Percentiles rank a stretch among this genome's conserved stretches.
phyloP scores from a whole-genome alignment of 2,888 invertebrate genomes.

The Desoria tigrina region DNA sequence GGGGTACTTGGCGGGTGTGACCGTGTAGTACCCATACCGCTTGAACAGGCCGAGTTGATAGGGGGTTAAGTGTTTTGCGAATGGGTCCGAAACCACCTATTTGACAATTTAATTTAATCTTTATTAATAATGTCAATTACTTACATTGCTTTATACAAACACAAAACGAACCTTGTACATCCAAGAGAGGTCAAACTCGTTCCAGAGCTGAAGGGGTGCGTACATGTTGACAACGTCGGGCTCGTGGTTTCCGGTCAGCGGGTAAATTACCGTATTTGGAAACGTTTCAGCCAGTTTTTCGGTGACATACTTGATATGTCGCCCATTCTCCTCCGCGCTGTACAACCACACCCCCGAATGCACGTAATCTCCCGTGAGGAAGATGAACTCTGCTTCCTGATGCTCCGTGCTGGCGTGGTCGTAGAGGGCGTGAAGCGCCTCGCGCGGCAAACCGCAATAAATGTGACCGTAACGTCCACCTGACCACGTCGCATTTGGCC shows the following conservation, averaged over 20 bases:
- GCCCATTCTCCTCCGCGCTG: slow-evolving; percentile 65
- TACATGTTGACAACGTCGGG: slow-evolving; percentile 58
- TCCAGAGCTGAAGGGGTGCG: slow-evolving; percentile 35
- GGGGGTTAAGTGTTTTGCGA: slow-evolving; percentile 60
- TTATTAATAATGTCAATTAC: background rate
- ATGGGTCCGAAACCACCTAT: background rate
- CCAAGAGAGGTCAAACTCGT: slow-evolving; percentile 61
- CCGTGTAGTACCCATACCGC: slow-evolving; percentile 76
- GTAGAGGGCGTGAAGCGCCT: slow-evolving; percentile 87
- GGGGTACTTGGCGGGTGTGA: slow-evolving; percentile 61
- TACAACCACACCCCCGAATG: slow-evolving; percentile 90
- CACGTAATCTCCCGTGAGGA: slow-evolving; percentile 84
- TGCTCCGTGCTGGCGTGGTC: slow-evolving; percentile 67
- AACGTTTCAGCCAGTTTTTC: slow-evolving; percentile 63
- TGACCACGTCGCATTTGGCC: slow-evolving; percentile 70
- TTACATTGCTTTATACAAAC: slow-evolving; percentile 24
- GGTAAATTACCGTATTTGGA: slow-evolving; percentile 62
- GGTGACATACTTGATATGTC: slow-evolving; percentile 63
- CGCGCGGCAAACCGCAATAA: slow-evolving; percentile 87
- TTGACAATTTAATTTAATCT: background rate
- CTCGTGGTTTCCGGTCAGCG: slow-evolving; percentile 81
- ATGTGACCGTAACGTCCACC: slow-evolving; percentile 97
- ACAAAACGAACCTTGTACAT: too few relatives aligned
- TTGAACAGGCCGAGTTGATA: slow-evolving; percentile 64
- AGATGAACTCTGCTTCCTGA: slow-evolving; percentile 67